Percentiles rank a stretch among this genome's conserved stretches.
Evolutionary conservation across 2,113 vertebrate genomes (phyloP).

Genomic region (Phylloscopus trochiloides): DNA sequence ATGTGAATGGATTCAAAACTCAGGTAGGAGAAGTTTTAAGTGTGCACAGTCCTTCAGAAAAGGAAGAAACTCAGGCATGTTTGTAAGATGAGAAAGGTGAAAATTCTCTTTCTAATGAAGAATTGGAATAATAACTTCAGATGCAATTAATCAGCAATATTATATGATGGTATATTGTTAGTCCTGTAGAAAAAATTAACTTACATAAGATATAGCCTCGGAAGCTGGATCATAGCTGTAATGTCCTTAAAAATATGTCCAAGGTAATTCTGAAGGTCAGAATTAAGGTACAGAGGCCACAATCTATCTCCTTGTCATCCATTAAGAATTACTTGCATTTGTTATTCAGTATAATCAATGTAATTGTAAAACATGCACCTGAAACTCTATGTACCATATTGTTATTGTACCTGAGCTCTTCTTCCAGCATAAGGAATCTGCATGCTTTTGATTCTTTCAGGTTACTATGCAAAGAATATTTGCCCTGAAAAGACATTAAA

Average conservation of each 20-base stretch:
- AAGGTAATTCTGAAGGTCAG: neutral
- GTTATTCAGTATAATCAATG: neutral
- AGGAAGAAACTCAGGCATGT: neutral
- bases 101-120: neutral
- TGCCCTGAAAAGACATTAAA: neutral
- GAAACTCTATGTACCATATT: neutral
- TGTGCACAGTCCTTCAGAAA: neutral
- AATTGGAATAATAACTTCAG: neutral
- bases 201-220: neutral
- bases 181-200: neutral
- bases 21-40: neutral
- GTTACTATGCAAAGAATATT: slow-evolving; percentile 9
- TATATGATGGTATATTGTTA: neutral
- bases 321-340: neutral
- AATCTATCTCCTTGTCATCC: neutral
- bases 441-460: slow-evolving; percentile 23
- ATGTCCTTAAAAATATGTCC: neutral
- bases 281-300: neutral
- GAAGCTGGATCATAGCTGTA: neutral
- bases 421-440: neutral
- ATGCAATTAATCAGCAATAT: neutral
- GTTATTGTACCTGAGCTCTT: neutral
- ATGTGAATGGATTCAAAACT: neutral
- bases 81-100: neutral
- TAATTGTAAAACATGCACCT: neutral